Evolutionary conservation across 2,888 invertebrate species (phyloP).

Genomic region (Drosophila parthenogenetica): DNA sequence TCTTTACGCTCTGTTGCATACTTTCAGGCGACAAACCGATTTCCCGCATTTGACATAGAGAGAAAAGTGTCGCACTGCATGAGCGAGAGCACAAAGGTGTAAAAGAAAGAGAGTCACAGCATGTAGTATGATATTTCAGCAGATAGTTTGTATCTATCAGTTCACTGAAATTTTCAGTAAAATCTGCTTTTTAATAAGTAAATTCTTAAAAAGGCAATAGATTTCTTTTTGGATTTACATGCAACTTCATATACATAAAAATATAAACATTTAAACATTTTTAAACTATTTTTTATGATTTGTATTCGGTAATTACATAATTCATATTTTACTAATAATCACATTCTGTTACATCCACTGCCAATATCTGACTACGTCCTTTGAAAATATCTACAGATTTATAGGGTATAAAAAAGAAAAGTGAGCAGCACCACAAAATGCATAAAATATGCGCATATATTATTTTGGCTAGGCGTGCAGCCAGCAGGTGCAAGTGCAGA

Average conservation of each 20-base stretch:
- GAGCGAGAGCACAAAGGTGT: constrained; percentile 20
- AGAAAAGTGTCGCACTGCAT: constrained; percentile 44
- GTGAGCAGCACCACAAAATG: constrained; percentile 72
- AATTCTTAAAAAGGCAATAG: too few species aligned
- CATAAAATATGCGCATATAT: constrained; percentile 80
- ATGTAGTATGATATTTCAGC: neutral
- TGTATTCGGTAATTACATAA: too few species aligned
- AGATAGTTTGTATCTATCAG: neutral
- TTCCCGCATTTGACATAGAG: constrained; percentile 71
- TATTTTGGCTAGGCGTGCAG: constrained; percentile 77
- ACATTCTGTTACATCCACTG: neutral
- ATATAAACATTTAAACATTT: too few species aligned
- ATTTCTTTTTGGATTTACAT: too few species aligned
- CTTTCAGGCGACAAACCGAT: constrained; percentile 78
- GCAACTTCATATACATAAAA: too few species aligned
- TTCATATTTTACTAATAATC: neutral
- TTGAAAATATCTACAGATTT: neutral
- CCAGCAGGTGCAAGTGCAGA: constrained; percentile 48
- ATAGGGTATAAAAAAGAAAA: constrained; percentile 46
- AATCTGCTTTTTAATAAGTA: too few species aligned
- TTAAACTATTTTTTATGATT: too few species aligned
- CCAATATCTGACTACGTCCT: too few species aligned
- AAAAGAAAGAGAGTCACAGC: neutral
- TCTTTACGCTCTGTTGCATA: constrained; percentile 76
- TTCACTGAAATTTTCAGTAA: too few species aligned